Conservation (phyloP, 2,113 vertebrate species). For the Rhabdomys dilectus region DNA sequence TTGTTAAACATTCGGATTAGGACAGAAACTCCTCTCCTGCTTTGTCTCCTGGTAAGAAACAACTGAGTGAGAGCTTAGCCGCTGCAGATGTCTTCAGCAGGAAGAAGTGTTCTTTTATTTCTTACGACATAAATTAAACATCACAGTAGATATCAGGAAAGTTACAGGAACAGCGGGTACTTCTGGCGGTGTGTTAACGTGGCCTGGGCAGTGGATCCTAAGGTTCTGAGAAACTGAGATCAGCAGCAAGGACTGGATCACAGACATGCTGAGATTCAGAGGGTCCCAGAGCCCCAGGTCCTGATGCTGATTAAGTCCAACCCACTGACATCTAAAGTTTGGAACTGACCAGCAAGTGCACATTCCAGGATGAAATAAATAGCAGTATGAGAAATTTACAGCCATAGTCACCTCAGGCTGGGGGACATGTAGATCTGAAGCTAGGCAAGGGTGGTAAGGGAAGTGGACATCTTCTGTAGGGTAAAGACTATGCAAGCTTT, state of each 20-base stretch:
- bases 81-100: conserved; percentile 56
- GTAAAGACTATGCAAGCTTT: background rate
- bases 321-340: background rate
- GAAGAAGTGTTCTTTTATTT: conserved; percentile 58
- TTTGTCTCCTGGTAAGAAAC: background rate
- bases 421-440: background rate
- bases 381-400: background rate
- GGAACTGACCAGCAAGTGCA: background rate
- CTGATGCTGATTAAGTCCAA: background rate
- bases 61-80: conserved; percentile 1
- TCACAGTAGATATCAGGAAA: conserved; percentile 61
- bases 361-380: background rate
- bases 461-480: background rate
- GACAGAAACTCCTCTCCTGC: background rate
- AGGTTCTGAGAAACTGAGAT: conserved; percentile 36
- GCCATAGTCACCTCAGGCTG: background rate
- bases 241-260: background rate
- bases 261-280: background rate
- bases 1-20: conserved; percentile 15
- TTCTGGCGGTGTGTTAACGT: conserved; percentile 38
- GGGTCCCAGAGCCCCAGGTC: background rate
- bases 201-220: background rate
- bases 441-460: background rate
- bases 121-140: conserved; percentile 77
- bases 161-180: conserved; percentile 53